Conservation (phyloP, 2,113 vertebrate genomes). For the Oophaga pumilio region DNA sequence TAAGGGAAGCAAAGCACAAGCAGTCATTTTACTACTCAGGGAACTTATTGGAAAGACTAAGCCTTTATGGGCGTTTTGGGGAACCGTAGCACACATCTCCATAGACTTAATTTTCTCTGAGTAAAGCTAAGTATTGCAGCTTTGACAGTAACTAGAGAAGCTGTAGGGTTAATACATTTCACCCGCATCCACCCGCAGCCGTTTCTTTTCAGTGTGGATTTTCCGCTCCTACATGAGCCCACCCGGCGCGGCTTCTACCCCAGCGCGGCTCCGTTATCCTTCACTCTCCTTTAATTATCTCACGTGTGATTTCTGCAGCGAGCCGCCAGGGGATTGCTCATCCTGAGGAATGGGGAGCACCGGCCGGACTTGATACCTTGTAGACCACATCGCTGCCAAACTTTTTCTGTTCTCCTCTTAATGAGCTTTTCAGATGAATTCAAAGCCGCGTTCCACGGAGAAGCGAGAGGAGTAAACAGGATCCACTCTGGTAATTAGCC, state of each 20-base stretch:
- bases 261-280: not conserved
- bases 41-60: too few species aligned
- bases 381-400: not conserved
- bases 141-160: not conserved
- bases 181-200: not conserved
- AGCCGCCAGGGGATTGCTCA: slow-evolving; percentile 22
- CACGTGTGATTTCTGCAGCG: slow-evolving; percentile 15
- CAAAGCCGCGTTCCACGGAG: not conserved
- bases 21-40: too few species aligned
- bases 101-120: too few species aligned
- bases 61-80: too few species aligned
- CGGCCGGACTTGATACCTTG: not conserved
- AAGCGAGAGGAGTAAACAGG: not conserved
- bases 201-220: not conserved
- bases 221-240: not conserved
- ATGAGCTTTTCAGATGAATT: slow-evolving; percentile 42
- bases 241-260: not conserved
- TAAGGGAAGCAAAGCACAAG: too few species aligned
- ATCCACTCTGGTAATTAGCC: slow-evolving; percentile 16
- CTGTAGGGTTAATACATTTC: not conserved
- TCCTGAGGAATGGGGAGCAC: slow-evolving; percentile 11
- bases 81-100: too few species aligned
- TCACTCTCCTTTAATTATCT: slow-evolving; percentile 41
- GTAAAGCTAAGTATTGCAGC: not conserved
- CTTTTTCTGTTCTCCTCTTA: not conserved